phyloP scores from a whole-genome alignment of 2,888 invertebrate species.

The Hanleya hanleyi region DNA sequence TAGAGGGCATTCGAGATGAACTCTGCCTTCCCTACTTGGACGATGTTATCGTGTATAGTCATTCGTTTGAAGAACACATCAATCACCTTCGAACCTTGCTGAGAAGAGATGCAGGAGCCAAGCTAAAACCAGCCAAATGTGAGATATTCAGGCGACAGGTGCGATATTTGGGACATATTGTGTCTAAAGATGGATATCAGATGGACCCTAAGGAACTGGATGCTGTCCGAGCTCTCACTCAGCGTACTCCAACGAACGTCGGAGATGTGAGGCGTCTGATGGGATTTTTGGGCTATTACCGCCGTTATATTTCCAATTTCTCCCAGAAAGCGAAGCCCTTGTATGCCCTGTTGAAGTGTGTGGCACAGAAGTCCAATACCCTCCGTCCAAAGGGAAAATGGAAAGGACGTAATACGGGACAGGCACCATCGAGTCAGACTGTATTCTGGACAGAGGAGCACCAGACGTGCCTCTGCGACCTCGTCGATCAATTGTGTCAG shows the following conservation, averaged over 20 bases:
- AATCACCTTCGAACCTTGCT: constrained; percentile 1
- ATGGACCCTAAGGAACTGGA: constrained; percentile 5
- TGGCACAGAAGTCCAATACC: background rate
- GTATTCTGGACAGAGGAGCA: background rate
- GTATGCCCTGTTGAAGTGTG: constrained; percentile 2
- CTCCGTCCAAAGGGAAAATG: background rate
- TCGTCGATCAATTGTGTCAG: background rate
- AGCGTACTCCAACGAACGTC: background rate
- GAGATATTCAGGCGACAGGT: constrained; percentile 13
- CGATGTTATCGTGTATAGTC: background rate
- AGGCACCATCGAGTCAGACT: background rate
- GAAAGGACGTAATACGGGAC: background rate
- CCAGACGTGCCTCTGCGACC: background rate
- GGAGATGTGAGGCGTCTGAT: constrained; percentile 1
- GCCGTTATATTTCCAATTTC: background rate
- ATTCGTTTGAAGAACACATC: constrained; percentile 9
- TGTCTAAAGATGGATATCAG: constrained; percentile 4
- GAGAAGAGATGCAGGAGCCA: background rate
- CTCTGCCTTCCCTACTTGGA: constrained; percentile 9
- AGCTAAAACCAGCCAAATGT: constrained; percentile 16
- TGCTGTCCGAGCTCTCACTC: background rate
- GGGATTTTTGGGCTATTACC: constrained; percentile 8
- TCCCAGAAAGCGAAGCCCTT: constrained; percentile 9
- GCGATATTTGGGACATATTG: constrained; percentile 16
- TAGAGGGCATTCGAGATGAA: constrained; percentile 2